These are phyloP conservation scores for Quadroppia sp. DNA, from an alignment of 2,888 invertebrate species.

Conservation along the genomic window DNA sequence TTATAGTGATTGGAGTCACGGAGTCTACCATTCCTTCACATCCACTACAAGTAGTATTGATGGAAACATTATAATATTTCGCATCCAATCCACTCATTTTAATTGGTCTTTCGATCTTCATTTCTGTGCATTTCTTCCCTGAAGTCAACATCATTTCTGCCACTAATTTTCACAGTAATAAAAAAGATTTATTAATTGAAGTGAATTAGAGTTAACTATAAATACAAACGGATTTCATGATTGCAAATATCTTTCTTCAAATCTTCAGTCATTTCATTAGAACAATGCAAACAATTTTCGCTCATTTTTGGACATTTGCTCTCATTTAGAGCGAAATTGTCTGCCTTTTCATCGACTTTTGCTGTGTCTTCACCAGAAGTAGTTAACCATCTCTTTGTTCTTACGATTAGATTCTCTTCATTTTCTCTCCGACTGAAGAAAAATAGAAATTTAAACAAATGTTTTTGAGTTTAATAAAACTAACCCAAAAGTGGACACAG, in stretches of 20 bases:
- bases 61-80: too few relatives aligned
- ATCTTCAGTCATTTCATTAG: neutral
- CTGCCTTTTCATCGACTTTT: too few relatives aligned
- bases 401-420: neutral
- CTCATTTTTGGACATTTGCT: neutral
- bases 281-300: neutral
- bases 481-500: neutral
- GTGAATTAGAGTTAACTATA: too few relatives aligned
- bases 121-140: too few relatives aligned
- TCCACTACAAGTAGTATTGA: too few relatives aligned
- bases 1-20: too few relatives aligned
- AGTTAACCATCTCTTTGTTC: neutral
- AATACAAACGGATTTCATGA: neutral
- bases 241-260: neutral
- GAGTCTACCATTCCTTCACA: too few relatives aligned
- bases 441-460: neutral
- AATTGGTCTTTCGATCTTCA: too few relatives aligned
- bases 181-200: too few relatives aligned
- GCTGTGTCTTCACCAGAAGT: neutral
- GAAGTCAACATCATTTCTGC: too few relatives aligned
- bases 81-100: too few relatives aligned
- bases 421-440: neutral
- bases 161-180: neutral
- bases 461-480: neutral
- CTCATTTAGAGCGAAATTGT: neutral